phyloP scores from a whole-genome alignment of 2,113 vertebrate genomes.

The Tragulus kanchil region DNA sequence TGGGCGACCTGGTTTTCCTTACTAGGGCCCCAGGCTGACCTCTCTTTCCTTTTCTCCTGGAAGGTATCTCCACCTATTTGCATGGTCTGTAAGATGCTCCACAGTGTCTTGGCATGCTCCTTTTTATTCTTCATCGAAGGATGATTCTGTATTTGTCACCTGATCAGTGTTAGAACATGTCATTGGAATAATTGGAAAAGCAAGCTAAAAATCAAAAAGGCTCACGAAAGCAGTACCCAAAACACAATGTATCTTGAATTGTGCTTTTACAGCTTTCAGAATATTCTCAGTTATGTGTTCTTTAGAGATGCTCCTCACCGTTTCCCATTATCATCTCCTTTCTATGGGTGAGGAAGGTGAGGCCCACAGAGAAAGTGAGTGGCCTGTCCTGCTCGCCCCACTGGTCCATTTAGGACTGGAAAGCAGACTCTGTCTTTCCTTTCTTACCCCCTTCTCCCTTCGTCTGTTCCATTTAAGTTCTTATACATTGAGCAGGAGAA shows the following conservation, averaged over 20 bases:
- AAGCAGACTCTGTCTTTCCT: background rate
- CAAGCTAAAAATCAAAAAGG: background rate
- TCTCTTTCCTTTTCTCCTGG: background rate
- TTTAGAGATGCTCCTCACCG: background rate
- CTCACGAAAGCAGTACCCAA: background rate
- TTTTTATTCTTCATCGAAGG: background rate
- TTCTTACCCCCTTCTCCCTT: background rate
- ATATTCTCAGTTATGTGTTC: background rate
- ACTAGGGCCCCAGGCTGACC: background rate
- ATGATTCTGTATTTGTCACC: background rate
- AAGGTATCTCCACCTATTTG: background rate
- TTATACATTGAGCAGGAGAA: background rate
- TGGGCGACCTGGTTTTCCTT: background rate
- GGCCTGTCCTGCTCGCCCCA: accelerated
- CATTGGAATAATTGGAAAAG: constrained; percentile 1
- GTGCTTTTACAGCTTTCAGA: background rate
- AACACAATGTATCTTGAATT: background rate
- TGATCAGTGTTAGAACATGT: constrained; percentile 3
- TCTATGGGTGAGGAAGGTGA: background rate
- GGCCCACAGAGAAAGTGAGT: background rate
- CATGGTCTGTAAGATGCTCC: background rate
- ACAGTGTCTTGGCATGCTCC: background rate
- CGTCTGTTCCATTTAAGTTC: background rate
- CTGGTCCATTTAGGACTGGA: background rate
- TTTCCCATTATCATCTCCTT: background rate